phyloP scores from a whole-genome alignment of 2,113 vertebrate species.

The Forbesichthys agassizii region DNA sequence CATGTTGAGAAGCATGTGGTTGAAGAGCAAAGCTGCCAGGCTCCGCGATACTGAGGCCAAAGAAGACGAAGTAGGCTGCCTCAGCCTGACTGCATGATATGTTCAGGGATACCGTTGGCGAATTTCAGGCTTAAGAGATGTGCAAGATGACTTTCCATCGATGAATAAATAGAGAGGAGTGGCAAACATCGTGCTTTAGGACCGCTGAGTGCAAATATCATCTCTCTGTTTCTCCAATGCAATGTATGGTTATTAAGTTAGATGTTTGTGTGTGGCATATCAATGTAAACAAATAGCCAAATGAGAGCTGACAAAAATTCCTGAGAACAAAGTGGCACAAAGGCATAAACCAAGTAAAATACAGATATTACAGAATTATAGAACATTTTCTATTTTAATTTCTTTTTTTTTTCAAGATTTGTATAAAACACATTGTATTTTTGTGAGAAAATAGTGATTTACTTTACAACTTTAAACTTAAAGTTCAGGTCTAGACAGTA shows the following conservation, averaged over 20 bases:
- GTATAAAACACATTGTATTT: not conserved
- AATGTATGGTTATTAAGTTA: not conserved
- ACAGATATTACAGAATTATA: too few relatives aligned
- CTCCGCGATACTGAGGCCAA: not conserved
- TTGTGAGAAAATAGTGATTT: too few relatives aligned
- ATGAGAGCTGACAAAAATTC: too few relatives aligned
- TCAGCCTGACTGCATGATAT: conserved; percentile 28
- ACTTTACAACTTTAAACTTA: not conserved
- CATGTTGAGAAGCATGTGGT: too few relatives aligned
- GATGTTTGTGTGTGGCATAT: too few relatives aligned
- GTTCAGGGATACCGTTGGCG: conserved; percentile 71
- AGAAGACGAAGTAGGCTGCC: conserved; percentile 2
- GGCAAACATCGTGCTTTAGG: conserved; percentile 53
- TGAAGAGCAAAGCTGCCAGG: too few relatives aligned
- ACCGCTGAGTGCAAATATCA: conserved; percentile 30
- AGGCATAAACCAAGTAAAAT: too few relatives aligned
- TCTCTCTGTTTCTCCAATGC: conserved; percentile 14
- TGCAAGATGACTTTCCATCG: conserved; percentile 61
- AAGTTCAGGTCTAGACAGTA: conserved; percentile 2
- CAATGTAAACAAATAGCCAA: too few relatives aligned
- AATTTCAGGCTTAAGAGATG: conserved; percentile 68
- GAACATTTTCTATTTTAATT: not conserved
- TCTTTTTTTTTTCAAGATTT: too few relatives aligned
- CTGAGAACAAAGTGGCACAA: too few relatives aligned
- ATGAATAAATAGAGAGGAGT: conserved; percentile 71